phyloP scores from a whole-genome alignment of 2,888 invertebrate species.

The Cosmorhoe ocellata region DNA sequence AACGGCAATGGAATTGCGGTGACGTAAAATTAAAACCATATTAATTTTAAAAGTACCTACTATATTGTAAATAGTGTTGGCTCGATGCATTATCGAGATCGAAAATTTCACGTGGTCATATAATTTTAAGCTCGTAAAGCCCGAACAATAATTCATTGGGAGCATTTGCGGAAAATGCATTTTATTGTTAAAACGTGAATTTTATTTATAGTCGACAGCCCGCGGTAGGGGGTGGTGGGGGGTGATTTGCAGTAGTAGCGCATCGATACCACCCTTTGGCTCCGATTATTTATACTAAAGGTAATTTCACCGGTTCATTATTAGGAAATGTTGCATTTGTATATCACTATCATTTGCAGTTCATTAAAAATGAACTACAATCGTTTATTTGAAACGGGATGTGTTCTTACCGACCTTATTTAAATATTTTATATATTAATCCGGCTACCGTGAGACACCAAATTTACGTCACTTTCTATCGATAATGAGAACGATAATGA shows the following conservation, averaged over 20 bases:
- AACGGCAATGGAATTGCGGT: slow-evolving; percentile 26
- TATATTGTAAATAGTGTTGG: slow-evolving; percentile 66
- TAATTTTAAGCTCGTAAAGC: slow-evolving; percentile 83
- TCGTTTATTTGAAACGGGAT: slow-evolving; percentile 29
- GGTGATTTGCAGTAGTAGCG: slow-evolving; percentile 79
- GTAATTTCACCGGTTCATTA: slow-evolving; percentile 80
- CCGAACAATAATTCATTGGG: slow-evolving; percentile 77
- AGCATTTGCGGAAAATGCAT: slow-evolving; percentile 83
- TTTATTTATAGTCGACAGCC: slow-evolving; percentile 81
- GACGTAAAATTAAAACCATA: slow-evolving; percentile 37
- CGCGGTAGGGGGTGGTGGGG: slow-evolving; percentile 56
- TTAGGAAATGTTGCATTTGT: slow-evolving; percentile 79
- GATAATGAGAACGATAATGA: background rate
- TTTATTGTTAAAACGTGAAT: slow-evolving; percentile 83
- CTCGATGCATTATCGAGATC: slow-evolving; percentile 76
- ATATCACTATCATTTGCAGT: slow-evolving; percentile 75
- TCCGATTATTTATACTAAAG: slow-evolving; percentile 81
- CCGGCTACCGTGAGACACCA: background rate
- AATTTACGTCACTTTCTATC: slow-evolving; percentile 3
- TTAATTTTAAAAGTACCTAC: slow-evolving; percentile 41
- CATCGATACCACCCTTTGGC: slow-evolving; percentile 79
- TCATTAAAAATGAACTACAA: slow-evolving; percentile 67
- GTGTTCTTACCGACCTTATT: slow-evolving; percentile 25
- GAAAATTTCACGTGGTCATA: slow-evolving; percentile 81
- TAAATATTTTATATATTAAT: slow-evolving; percentile 6